Evolutionary conservation across 2,888 invertebrate genomes (phyloP).

Genomic region (Pseudanteris insignis): DNA sequence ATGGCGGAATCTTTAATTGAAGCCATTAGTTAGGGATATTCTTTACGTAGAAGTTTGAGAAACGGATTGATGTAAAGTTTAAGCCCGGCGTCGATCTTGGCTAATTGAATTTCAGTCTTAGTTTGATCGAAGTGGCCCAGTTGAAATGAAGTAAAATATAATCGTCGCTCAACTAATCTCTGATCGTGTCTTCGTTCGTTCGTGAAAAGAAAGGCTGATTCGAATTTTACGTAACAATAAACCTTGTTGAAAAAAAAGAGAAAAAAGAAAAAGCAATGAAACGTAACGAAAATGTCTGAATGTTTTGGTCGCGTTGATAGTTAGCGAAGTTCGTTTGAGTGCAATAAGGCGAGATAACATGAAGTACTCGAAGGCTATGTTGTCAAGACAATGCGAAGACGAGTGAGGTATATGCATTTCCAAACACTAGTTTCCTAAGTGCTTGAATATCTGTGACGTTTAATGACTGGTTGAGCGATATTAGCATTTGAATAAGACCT

Average conservation of each 20-base stretch:
- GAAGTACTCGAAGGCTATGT: conserved; percentile 34
- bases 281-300: no score
- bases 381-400: conserved; percentile 44
- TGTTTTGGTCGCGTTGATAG: no score
- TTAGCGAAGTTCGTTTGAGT: no score
- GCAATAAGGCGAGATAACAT: conserved; percentile 18
- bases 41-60: conserved; percentile 10
- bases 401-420: conserved; percentile 41
- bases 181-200: no score
- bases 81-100: conserved; percentile 17
- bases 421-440: conserved; percentile 45
- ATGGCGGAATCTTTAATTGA: no score
- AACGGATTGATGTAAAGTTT: conserved; percentile 16
- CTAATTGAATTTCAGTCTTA: conserved; percentile 28
- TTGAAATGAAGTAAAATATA: no score
- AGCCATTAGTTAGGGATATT: no score
- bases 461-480: conserved; percentile 52
- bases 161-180: no score
- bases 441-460: conserved; percentile 47
- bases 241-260: no score
- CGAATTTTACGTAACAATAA: no score
- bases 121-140: conserved; percentile 26
- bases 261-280: no score
- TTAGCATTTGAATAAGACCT: conserved; percentile 58
- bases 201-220: no score